Percentiles rank a stretch among this genome's conserved stretches.
Conservation (phyloP, 2,113 vertebrate genomes). For the Bambusicola thoracicus region DNA sequence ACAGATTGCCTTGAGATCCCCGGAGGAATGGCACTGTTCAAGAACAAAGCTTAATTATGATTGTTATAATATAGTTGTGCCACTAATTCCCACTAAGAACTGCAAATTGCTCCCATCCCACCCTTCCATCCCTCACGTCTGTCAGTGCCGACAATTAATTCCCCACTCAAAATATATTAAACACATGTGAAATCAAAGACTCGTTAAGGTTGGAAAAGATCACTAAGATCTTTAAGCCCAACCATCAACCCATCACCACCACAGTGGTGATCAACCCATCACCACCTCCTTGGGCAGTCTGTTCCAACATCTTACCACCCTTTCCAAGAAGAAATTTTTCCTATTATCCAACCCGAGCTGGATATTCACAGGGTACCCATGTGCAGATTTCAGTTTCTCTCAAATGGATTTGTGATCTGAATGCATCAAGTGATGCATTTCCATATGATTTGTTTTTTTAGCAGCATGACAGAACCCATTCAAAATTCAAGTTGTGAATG, state of each 20-base stretch:
- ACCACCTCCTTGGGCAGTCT: no score
- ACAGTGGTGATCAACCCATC: no score
- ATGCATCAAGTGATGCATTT: conserved; percentile 6
- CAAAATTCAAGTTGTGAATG: conserved; percentile 38
- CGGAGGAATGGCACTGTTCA: conserved; percentile 49
- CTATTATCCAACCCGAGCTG: not conserved
- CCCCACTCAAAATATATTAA: not conserved
- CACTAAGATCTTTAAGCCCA: no score
- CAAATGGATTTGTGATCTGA: conserved; percentile 41
- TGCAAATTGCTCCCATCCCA: conserved; percentile 56
- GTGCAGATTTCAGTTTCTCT: conserved; percentile 21
- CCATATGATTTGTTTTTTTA: not conserved
- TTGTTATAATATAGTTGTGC: conserved; percentile 64
- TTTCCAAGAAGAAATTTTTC: not conserved
- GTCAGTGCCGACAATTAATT: conserved; percentile 59
- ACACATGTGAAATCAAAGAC: no score
- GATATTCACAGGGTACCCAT: not conserved
- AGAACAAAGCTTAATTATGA: conserved; percentile 72
- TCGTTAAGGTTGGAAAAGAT: no score
- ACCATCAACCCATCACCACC: no score
- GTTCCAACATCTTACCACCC: no score
- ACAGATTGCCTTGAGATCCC: conserved; percentile 51
- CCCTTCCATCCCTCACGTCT: conserved; percentile 40
- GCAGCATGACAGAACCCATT: conserved; percentile 5
- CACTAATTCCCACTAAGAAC: conserved; percentile 67